Percentiles rank a stretch among this genome's conserved stretches.
phyloP scores from a whole-genome alignment of 64 coral and sea anemone genomes.

The Dendronephthya gigantea region DNA sequence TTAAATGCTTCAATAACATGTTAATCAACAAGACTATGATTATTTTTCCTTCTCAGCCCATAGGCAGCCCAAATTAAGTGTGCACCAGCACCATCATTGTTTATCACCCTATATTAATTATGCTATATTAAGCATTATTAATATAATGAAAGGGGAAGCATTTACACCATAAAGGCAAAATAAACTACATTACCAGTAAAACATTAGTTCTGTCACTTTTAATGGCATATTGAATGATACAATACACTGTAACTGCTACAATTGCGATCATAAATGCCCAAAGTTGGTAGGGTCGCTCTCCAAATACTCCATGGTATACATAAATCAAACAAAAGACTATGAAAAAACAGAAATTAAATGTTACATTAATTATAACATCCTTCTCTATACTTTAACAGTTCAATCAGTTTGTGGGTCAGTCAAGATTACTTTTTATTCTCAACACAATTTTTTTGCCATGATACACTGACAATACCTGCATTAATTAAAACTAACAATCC shows the following conservation, averaged over 20 bases:
- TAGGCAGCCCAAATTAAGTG: too few species aligned
- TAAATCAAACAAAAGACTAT: background rate
- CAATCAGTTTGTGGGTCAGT: background rate
- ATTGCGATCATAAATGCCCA: slow-evolving; percentile 5
- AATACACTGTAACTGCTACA: background rate
- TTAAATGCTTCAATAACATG: too few species aligned
- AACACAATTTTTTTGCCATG: too few species aligned
- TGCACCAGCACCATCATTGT: too few species aligned
- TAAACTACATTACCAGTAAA: slow-evolving; percentile 1
- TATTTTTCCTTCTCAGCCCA: too few species aligned
- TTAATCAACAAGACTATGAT: too few species aligned
- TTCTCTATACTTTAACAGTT: too few species aligned
- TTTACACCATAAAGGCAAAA: too few species aligned
- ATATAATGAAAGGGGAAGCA: too few species aligned
- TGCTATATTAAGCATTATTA: too few species aligned
- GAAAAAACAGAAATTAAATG: background rate
- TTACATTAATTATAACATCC: background rate
- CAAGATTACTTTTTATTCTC: too few species aligned
- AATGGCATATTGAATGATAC: background rate
- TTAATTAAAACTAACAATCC: background rate
- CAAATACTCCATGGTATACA: background rate
- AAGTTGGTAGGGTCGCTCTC: slow-evolving; percentile 1
- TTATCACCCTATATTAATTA: too few species aligned
- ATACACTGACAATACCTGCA: background rate
- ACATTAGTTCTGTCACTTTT: background rate